Evolutionary conservation across 1,140 invertebrate species (phyloP).

Genomic region (Andrena cerasifolii): DNA sequence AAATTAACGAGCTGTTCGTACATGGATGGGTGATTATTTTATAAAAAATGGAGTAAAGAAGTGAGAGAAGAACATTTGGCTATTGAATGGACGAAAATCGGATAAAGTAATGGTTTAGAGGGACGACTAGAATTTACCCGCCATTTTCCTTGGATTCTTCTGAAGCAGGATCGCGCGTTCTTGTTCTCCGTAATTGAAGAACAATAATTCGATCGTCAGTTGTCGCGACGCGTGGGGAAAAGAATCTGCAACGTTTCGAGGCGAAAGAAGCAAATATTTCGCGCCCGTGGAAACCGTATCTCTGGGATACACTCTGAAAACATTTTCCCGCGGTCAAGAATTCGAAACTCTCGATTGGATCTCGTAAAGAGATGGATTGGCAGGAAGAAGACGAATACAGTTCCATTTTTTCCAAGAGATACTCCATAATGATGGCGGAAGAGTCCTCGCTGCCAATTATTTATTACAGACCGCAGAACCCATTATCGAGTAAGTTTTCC

Average conservation of each 20-base stretch:
- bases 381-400: slow-evolving; percentile 15
- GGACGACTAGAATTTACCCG: not conserved
- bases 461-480: slow-evolving; percentile 31
- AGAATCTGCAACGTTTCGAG: not conserved
- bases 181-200: slow-evolving; percentile 19
- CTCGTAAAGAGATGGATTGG: slow-evolving; percentile 17
- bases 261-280: slow-evolving; percentile 60
- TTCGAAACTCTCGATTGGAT: slow-evolving; percentile 15
- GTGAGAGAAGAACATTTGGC: too few relatives aligned
- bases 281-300: slow-evolving; percentile 67
- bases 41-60: too few relatives aligned
- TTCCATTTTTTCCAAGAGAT: slow-evolving; percentile 13
- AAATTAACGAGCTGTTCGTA: too few relatives aligned
- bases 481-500: slow-evolving; percentile 47
- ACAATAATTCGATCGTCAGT: slow-evolving; percentile 6
- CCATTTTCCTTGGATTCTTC: not conserved
- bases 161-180: not conserved
- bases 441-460: slow-evolving; percentile 25
- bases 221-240: not conserved
- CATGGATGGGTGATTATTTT: too few relatives aligned
- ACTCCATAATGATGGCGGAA: slow-evolving; percentile 29
- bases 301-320: slow-evolving; percentile 60
- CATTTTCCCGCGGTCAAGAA: slow-evolving; percentile 44
- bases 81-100: too few relatives aligned
- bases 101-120: not conserved